Conservation (phyloP, 1,140 invertebrate genomes). For the Dendrolimus kikuchii region DNA sequence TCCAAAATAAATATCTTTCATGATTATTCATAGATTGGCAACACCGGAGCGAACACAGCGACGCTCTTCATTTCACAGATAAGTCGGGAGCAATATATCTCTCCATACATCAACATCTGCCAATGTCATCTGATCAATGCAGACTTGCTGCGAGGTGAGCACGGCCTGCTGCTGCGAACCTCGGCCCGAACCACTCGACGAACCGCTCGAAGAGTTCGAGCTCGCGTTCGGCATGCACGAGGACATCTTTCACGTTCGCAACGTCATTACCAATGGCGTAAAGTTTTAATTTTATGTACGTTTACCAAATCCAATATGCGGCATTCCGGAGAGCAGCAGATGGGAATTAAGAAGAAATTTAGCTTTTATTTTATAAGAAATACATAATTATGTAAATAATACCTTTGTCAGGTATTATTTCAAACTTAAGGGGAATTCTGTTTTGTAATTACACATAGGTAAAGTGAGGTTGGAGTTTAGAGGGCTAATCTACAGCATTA, state of each 20-base stretch:
- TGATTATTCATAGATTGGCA: too few species aligned
- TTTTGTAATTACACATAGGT: too few species aligned
- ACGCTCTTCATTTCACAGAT: neutral
- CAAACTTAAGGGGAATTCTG: too few species aligned
- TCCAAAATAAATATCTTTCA: too few species aligned
- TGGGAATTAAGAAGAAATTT: too few species aligned
- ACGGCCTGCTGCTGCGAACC: conserved; percentile 43
- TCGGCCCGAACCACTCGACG: conserved; percentile 50
- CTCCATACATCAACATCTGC: conserved; percentile 79
- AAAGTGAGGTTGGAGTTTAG: too few species aligned
- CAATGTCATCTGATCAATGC: conserved; percentile 79
- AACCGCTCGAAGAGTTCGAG: conserved; percentile 56
- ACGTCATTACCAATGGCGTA: neutral
- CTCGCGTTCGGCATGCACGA: conserved; percentile 75
- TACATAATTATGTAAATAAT: conserved; percentile 2
- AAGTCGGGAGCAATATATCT: too few species aligned
- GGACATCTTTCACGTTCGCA: conserved; percentile 21
- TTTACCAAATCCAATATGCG: conserved; percentile 43
- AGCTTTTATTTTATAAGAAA: neutral
- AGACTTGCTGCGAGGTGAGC: conserved; percentile 74
- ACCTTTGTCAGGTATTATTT: neutral
- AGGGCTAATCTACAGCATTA: too few species aligned
- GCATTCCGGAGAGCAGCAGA: conserved; percentile 25
- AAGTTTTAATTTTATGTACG: too few species aligned
- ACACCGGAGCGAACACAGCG: neutral